phyloP scores from a whole-genome alignment of 2,888 invertebrate genomes.

The Drosophila mercatorum region DNA sequence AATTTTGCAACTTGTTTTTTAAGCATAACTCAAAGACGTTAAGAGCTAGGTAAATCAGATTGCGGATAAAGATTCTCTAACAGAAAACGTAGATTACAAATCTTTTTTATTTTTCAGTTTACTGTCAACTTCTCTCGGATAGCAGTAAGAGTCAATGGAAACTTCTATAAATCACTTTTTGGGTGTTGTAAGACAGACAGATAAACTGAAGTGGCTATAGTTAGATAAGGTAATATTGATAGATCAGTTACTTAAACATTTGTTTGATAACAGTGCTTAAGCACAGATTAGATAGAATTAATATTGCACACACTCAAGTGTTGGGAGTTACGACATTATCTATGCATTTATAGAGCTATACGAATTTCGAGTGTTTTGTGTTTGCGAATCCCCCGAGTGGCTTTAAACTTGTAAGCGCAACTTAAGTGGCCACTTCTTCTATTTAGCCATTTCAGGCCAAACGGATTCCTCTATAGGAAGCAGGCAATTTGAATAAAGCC shows the following conservation, averaged over 20 bases:
- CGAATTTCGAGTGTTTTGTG: slow-evolving; percentile 35
- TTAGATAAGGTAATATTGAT: background rate
- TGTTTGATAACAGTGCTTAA: slow-evolving; percentile 13
- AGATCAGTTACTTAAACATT: slow-evolving; percentile 4
- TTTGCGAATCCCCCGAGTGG: slow-evolving; percentile 43
- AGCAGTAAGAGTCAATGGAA: background rate
- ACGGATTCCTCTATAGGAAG: slow-evolving; percentile 52
- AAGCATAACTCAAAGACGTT: background rate
- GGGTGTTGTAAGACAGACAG: background rate
- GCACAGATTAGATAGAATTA: slow-evolving; percentile 45
- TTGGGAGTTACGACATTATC: slow-evolving; percentile 32
- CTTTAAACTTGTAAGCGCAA: slow-evolving; percentile 23
- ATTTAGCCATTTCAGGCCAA: slow-evolving; percentile 38
- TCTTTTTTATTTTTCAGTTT: background rate
- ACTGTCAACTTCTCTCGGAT: background rate
- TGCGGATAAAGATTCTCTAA: background rate
- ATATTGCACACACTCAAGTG: slow-evolving; percentile 31
- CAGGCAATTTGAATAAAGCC: slow-evolving; percentile 58
- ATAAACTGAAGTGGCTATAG: background rate
- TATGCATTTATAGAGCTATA: slow-evolving; percentile 6
- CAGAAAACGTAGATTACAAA: background rate
- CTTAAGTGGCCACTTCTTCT: slow-evolving; percentile 24
- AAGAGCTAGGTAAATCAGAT: background rate
- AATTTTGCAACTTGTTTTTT: background rate
- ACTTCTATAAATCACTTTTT: background rate